Evolutionary conservation across 2,113 vertebrate genomes (phyloP).

Genomic region (Pelecanus crispus): DNA sequence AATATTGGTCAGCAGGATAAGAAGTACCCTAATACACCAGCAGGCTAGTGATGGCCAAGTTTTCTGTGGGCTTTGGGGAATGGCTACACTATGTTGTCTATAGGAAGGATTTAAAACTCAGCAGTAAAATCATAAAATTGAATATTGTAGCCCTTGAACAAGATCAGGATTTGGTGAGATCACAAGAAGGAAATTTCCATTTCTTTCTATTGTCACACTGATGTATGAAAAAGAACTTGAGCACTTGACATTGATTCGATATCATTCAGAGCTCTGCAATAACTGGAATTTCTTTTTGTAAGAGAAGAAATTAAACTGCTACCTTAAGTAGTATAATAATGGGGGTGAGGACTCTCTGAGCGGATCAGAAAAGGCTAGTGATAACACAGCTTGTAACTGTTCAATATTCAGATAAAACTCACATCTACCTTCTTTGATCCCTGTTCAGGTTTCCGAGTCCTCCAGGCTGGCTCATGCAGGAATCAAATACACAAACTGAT

Average conservation of each 20-base stretch:
- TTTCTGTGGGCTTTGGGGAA: neutral
- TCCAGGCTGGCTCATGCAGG: neutral
- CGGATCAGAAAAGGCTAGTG: neutral
- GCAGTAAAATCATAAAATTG: neutral
- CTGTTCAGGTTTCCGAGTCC: neutral
- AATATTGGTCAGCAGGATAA: neutral
- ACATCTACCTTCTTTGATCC: neutral
- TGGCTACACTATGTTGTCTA: neutral
- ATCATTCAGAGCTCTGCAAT: neutral
- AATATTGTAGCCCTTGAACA: neutral
- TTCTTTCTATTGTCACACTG: neutral
- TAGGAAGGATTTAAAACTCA: neutral
- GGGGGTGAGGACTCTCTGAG: neutral
- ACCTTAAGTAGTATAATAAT: neutral
- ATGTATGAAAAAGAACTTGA: neutral
- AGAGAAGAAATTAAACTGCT: conserved; percentile 6
- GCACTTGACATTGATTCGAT: neutral
- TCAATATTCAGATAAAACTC: neutral
- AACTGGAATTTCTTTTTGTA: neutral
- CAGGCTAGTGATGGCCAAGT: neutral
- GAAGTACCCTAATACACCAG: neutral
- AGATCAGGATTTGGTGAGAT: neutral
- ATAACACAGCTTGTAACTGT: neutral
- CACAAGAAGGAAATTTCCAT: neutral
- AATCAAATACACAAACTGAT: neutral